phyloP scores from a whole-genome alignment of 2,888 invertebrate genomes.

The Rhingia campestris region DNA sequence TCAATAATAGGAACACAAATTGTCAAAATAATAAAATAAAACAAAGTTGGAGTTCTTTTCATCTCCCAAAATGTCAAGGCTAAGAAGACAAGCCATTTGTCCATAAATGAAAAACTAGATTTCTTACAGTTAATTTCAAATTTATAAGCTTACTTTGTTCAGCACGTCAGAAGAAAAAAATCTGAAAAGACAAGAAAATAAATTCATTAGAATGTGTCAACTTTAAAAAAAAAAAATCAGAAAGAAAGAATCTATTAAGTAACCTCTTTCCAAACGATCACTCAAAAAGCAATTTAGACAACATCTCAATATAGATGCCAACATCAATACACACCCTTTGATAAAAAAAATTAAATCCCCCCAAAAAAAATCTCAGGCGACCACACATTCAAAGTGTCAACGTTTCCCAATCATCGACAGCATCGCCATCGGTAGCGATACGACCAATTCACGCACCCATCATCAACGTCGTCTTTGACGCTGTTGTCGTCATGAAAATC shows the following conservation, averaged over 20 bases:
- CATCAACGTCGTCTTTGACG: slow-evolving; percentile 38
- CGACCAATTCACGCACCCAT: slow-evolving; percentile 59
- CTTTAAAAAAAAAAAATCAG: background rate
- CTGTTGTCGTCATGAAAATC: slow-evolving; percentile 21
- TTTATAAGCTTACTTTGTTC: slow-evolving; percentile 10
- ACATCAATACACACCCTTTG: slow-evolving; percentile 33
- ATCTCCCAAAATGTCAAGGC: background rate
- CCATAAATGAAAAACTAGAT: slow-evolving; percentile 66
- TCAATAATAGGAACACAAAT: too few relatives aligned
- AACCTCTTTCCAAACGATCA: slow-evolving; percentile 29
- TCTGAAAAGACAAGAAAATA: slow-evolving; percentile 47
- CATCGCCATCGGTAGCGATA: slow-evolving; percentile 27
- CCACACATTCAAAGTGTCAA: slow-evolving; percentile 53
- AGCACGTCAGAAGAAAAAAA: slow-evolving; percentile 38
- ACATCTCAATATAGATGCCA: slow-evolving; percentile 7
- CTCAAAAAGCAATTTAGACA: slow-evolving; percentile 39
- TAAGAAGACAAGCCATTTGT: background rate
- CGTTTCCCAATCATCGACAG: slow-evolving; percentile 55
- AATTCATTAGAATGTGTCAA: slow-evolving; percentile 7
- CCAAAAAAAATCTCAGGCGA: background rate
- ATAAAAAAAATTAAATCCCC: background rate
- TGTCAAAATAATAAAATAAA: background rate
- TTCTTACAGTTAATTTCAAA: background rate
- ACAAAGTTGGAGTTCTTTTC: background rate
- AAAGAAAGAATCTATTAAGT: slow-evolving; percentile 4